Conservation (phyloP, 2,797 vertebrate genomes). For the Chloroceryle inda region DNA sequence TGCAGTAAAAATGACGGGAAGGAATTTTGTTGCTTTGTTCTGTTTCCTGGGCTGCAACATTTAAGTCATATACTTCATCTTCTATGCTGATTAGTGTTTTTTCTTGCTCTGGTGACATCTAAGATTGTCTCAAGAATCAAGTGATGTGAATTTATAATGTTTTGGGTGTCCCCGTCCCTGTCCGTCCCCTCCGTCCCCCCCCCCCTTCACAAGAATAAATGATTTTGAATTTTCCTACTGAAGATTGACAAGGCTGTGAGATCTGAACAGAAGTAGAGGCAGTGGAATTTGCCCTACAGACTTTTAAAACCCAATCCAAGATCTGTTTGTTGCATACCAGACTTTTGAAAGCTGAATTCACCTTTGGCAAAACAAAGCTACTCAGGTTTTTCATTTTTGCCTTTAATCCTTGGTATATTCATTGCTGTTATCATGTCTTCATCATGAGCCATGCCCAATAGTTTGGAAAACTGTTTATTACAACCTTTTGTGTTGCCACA, state of each 20-base stretch:
- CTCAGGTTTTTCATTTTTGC: background rate
- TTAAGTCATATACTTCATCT: conserved; percentile 9
- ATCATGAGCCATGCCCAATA: background rate
- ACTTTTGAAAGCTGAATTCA: conserved; percentile 2
- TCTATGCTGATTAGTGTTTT: background rate
- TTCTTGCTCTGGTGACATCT: background rate
- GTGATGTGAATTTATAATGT: background rate
- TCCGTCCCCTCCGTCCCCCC: too few relatives aligned
- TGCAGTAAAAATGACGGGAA: background rate
- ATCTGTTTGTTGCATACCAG: background rate
- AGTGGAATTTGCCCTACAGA: background rate
- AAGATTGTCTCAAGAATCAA: background rate
- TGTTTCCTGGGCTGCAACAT: background rate
- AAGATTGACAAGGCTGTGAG: background rate
- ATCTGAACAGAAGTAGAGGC: background rate
- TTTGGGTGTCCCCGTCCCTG: too few relatives aligned
- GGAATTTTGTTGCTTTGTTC: conserved; percentile 34
- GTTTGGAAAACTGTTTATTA: background rate
- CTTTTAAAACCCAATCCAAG: background rate
- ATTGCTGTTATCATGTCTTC: background rate
- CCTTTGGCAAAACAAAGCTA: background rate
- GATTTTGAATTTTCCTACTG: background rate
- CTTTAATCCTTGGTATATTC: background rate
- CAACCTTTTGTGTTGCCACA: background rate
- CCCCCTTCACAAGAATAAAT: background rate